Base-by-base conservation (phyloP, 2,888 invertebrate genomes). In the Toxonevra muliebris region DNA sequence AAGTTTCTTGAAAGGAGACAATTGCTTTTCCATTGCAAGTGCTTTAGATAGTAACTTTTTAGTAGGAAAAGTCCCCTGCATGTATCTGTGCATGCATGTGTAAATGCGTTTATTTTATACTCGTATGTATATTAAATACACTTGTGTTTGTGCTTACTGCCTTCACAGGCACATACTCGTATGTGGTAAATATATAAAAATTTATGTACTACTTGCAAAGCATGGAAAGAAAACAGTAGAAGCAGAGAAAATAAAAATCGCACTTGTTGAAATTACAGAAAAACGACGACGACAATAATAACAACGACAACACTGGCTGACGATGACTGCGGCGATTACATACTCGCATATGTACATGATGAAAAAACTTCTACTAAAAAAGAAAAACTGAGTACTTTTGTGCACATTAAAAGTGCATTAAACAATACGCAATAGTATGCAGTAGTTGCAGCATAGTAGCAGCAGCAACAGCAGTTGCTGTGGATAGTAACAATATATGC, bases 371-470 rank as follows among this genome's bases (percentile, higher is more conserved):
- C 30, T 30, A 30, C 30, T 30, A 53, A 17, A 12, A 61, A 61
- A 20, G 13, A 61, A 10, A 30, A 30, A 42, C 41, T 30, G 12
- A 41, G 17, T 52, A 52, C 41, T 53, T 61, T 30, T 52, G 41
- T 40, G 50, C 61, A 15, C 61, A 61, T 61, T 61, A 61, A 61
- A 61, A 61, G 52, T 61, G 61, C 61, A 61, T 61, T 61, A 61
- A 61, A 61, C 61, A 61, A 61, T 61, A 61, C 61, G 53, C 50
- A 53, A 53, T 3, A 30, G 30, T 30, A 30, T 7, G 30, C 7
- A 30, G 30, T 30, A 7, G 30, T 30, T 30, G 30, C 30, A 30
- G 7, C 30, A 30, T 52, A 52, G 61, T n/a, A 19, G 50, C 48
- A 13, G 50, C 61, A 52, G 61, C 30, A 19, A 20, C 48, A 13